Conservation (phyloP, 2,888 invertebrate species). For the Coremacera marginata region DNA sequence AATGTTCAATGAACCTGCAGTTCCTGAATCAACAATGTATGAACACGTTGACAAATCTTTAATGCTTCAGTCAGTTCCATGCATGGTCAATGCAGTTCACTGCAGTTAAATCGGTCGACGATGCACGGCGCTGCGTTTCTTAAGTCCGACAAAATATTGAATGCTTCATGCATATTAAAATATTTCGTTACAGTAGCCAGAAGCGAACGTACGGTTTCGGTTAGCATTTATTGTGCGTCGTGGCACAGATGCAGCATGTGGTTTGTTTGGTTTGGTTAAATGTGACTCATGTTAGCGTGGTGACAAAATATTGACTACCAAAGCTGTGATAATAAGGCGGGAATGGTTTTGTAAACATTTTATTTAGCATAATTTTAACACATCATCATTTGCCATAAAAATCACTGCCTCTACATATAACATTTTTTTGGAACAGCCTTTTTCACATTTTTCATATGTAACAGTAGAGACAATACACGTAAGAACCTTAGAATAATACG, state of each 20-base stretch:
- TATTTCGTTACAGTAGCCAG: neutral
- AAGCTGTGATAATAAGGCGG: no score
- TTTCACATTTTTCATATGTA: no score
- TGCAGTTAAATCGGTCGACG: neutral
- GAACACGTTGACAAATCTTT: neutral
- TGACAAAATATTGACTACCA: no score
- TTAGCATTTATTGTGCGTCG: neutral
- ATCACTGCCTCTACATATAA: no score
- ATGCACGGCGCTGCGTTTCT: neutral
- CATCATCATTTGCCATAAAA: no score
- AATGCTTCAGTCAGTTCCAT: neutral
- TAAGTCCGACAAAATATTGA: conserved; percentile 14
- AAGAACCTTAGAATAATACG: no score
- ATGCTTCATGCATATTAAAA: conserved; percentile 30
- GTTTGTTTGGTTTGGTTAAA: neutral
- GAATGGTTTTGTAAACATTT: no score
- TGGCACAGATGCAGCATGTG: conserved; percentile 3
- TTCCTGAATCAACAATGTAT: neutral
- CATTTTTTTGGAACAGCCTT: no score
- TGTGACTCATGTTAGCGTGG: neutral
- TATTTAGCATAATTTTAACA: no score
- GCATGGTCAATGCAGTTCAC: neutral
- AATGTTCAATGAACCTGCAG: conserved; percentile 13
- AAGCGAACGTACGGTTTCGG: neutral
- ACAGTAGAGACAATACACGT: no score